Percentiles rank a stretch among this genome's conserved stretches.
Evolutionary conservation across 2,888 invertebrate genomes (phyloP).

Genomic region (Cephonodes hylas): DNA sequence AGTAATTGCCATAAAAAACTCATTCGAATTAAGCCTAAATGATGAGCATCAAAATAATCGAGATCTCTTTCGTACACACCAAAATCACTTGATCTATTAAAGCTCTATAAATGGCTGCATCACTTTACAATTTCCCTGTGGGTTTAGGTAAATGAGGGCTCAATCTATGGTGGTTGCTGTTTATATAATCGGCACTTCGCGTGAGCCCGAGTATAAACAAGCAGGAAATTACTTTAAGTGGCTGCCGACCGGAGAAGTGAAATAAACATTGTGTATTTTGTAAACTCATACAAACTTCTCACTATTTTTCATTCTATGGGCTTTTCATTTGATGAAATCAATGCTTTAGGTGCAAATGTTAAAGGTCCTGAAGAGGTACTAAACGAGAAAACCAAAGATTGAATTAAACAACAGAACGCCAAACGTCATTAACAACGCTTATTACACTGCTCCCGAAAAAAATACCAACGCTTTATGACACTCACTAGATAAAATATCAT

Average conservation of each 20-base stretch:
- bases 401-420: background rate
- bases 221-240: slow-evolving; percentile 37
- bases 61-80: slow-evolving; percentile 16
- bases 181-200: slow-evolving; percentile 41
- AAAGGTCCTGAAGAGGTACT: no score
- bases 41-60: slow-evolving; percentile 17
- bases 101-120: slow-evolving; percentile 11
- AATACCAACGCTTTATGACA: no score
- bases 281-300: slow-evolving; percentile 26
- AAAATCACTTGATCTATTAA: slow-evolving; percentile 23
- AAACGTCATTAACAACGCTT: background rate
- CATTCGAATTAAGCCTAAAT: slow-evolving; percentile 17
- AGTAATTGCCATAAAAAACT: slow-evolving; percentile 1
- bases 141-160: slow-evolving; percentile 23
- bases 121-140: slow-evolving; percentile 14
- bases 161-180: slow-evolving; percentile 25
- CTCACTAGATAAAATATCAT: no score
- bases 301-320: background rate
- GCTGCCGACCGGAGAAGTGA: slow-evolving; percentile 35
- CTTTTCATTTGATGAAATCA: no score
- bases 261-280: slow-evolving; percentile 39
- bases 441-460: no score
- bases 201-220: slow-evolving; percentile 39
- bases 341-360: no score
- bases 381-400: no score